Conservation (phyloP, 1,140 invertebrate genomes). For the Zophobas atratus region DNA sequence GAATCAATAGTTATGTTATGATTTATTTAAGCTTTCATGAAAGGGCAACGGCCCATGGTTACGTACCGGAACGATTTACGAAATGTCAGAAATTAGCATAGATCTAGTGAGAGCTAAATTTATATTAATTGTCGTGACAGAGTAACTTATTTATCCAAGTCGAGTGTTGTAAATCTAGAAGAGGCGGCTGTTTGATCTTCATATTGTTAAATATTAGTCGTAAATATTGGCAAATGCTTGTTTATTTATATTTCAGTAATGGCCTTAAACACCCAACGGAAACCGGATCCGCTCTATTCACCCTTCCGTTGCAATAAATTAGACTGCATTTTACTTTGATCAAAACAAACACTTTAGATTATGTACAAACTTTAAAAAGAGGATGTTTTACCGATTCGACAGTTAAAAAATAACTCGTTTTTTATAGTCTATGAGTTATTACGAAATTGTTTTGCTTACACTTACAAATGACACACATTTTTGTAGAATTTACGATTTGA, state of each 20-base stretch:
- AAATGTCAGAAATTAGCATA: conserved; percentile 39
- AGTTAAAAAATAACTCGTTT: too few species aligned
- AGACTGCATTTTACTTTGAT: not conserved
- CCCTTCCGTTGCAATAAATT: conserved; percentile 22
- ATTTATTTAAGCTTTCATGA: conserved; percentile 26
- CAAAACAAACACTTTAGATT: not conserved
- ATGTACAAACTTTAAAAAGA: too few species aligned
- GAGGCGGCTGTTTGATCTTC: conserved; percentile 17
- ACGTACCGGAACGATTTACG: conserved; percentile 35
- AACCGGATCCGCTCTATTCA: conserved; percentile 26
- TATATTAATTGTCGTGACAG: conserved; percentile 8
- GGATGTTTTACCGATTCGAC: too few species aligned
- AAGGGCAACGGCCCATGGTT: conserved; percentile 44
- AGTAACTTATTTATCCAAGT: conserved; percentile 1
- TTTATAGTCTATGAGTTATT: too few species aligned
- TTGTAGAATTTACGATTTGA: too few species aligned
- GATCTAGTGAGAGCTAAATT: conserved; percentile 6
- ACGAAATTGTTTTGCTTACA: too few species aligned
- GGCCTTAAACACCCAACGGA: conserved; percentile 19
- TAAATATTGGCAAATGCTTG: conserved; percentile 2
- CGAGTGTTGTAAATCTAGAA: not conserved
- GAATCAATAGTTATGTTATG: conserved; percentile 36
- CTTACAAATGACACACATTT: too few species aligned
- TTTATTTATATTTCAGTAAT: conserved; percentile 21
- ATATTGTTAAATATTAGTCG: conserved; percentile 20